A percentile compares a stretch with the other conserved stretches of the same genome.
phyloP scores from a whole-genome alignment of 2,113 vertebrate species.

The Propithecus coquereli region DNA sequence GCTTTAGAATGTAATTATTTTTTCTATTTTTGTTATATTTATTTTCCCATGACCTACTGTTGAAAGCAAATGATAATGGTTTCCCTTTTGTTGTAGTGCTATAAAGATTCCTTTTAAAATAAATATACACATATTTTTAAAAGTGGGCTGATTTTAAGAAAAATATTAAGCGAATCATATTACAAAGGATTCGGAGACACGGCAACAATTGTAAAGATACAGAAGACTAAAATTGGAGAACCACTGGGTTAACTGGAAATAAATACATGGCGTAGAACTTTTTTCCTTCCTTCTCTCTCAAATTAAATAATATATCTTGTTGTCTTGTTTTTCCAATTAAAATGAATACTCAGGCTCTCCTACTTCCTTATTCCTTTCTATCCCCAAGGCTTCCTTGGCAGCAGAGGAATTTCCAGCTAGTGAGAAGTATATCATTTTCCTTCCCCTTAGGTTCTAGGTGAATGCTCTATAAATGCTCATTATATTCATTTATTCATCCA shows the following conservation, averaged over 20 bases:
- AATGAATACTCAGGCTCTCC: not conserved
- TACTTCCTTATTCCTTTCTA: not conserved
- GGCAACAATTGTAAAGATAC: not conserved
- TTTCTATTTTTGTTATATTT: not conserved
- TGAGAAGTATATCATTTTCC: not conserved
- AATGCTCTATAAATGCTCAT: not conserved
- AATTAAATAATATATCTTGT: slow-evolving; percentile 17
- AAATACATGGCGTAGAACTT: not conserved
- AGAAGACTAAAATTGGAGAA: not conserved
- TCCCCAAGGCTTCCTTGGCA: not conserved
- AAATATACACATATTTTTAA: slow-evolving; percentile 10
- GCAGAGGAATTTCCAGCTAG: not conserved
- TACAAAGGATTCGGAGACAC: not conserved
- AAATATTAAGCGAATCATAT: slow-evolving; percentile 38
- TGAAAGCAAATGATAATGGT: slow-evolving; percentile 20
- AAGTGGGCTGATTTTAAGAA: not conserved
- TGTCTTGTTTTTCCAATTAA: not conserved
- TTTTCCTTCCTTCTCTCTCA: slow-evolving; percentile 6
- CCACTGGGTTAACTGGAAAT: not conserved
- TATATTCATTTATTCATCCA: not conserved
- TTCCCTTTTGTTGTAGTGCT: not conserved
- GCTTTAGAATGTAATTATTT: not conserved
- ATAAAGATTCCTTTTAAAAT: not conserved
- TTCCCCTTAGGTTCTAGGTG: not conserved
- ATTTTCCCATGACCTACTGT: not conserved